phyloP scores from a whole-genome alignment of 2,888 invertebrate genomes.

The Ornithoptera priamus region DNA sequence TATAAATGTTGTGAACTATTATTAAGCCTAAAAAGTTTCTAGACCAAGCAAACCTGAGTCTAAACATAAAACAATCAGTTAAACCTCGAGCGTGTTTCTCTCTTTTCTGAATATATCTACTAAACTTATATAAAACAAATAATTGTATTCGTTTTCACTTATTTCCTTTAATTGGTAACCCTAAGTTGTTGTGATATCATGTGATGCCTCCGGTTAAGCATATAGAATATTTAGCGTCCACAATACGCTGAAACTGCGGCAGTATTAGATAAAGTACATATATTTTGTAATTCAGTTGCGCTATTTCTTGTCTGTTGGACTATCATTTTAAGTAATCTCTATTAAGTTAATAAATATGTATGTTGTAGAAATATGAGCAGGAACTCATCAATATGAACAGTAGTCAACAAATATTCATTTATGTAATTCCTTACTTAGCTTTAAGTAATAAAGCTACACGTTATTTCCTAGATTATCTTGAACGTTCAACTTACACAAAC shows the following conservation, averaged over 20 bases:
- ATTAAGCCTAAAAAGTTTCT: neutral
- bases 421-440: too few species aligned
- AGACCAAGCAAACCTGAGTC: neutral
- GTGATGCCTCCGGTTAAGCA: slow-evolving; percentile 27
- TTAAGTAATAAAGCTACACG: too few species aligned
- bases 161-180: slow-evolving; percentile 14
- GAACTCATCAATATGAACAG: too few species aligned
- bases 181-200: slow-evolving; percentile 8
- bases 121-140: too few species aligned
- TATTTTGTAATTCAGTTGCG: slow-evolving; percentile 16
- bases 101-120: too few species aligned
- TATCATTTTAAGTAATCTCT: slow-evolving; percentile 11
- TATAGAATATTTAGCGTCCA: slow-evolving; percentile 23
- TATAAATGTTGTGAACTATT: neutral
- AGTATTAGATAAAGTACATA: slow-evolving; percentile 21
- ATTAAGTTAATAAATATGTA: too few species aligned
- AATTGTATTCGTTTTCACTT: neutral
- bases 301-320: slow-evolving; percentile 12
- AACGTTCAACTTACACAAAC: too few species aligned
- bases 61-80: neutral
- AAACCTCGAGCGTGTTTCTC: neutral
- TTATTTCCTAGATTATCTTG: too few species aligned
- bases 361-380: too few species aligned
- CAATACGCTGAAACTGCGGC: slow-evolving; percentile 16
- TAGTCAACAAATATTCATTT: too few species aligned